Evolutionary conservation across 2,113 vertebrate species (phyloP), one percentile per base, ranked within the genome.

Genomic region (Centropus bengalensis): DNA sequence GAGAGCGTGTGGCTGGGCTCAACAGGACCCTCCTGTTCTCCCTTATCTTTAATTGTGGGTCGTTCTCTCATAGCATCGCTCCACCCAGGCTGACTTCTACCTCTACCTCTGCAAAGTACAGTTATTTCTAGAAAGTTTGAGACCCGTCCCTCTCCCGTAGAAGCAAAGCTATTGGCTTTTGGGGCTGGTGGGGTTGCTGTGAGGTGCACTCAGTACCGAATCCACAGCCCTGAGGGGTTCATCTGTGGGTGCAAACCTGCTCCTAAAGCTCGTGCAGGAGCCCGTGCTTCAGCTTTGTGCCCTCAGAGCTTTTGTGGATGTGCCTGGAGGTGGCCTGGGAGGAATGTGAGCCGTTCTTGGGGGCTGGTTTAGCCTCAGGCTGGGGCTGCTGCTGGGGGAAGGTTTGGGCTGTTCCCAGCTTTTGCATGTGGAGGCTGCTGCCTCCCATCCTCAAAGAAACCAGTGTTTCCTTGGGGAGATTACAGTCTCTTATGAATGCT

Each of bases 281-380:
- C 60, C 77, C 14, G 10, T 10, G 64, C 73, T 51, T 73, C 30
- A 5, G 47, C 13, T 81, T 20, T 36, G 66, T 12, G 0, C 45
- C 42, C 77, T 33, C 58, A 0, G 38, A 80, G 38, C 42, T 69
- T 19, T 21, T 21, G 3, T 0, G 36, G 74, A 4, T 11, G 0
- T 4, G 8, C 30, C 56, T 30, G 32, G 67, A 20, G 40, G 2
- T 33, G 70, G 28, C 21, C n/a, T 21, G 73, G 60, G n/a, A 67
- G n/a, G 23, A 59, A 12, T 7, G 24, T 22, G 42, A 56, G 75
- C 67, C 0, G 6, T 30, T 55, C 66, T 42, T 0, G 8, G 42
- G 49, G 15, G 68, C 32, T 62, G 77, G 33, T 10, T 27, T 9
- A 92, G 13, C 68, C 22, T 33, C 5, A 62, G 44, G 56, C 68